Evolutionary conservation across 2,888 invertebrate species (phyloP), one percentile per base, ranked within the genome.

Genomic region (Orthosia gothica): DNA sequence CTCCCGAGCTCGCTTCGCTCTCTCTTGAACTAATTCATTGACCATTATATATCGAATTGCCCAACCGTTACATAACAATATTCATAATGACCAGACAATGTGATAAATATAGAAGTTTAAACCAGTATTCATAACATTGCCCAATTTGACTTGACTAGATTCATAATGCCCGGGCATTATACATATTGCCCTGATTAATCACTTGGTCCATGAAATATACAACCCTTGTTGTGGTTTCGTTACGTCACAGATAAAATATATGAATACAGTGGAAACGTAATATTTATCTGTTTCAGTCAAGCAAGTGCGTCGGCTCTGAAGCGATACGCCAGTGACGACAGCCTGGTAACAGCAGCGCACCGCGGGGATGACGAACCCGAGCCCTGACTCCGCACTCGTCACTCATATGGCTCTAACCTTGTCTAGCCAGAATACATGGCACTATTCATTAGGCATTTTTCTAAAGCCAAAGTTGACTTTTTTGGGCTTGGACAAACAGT

Each of bases 311-410:
- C 93, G 2, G 92, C 94, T 3, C 81, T 96, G 81, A 97, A 96
- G 88, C 94, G 97, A 0, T 97, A 96, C 74, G 94, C 96, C 4
- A 96, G 96, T 70, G 97, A 96, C 79, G 97, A 97, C 89, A 97
- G 97, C 81, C 87, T 96, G 55, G 96, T 96, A 83, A 95, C 93
- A 87, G 95, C 93, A 40, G 93, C 92, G 1, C 94, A 94, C 2
- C 92, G 95, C 13, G 90, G 83, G 1, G 90, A 84, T 32, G 91
- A 92, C 64, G 88, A 89, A 16, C 82, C 91, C 0, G 93, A 90
- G n/a, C 91, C 94, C 70, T 95, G 95, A 95, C 77, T 76, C n/a
- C 32, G 11, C 9, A 2, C 54, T 9, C 40, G 5, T 23, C 18
- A 18, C 47, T 58, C 52, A 20, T 50, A 18, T 15, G 81, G 82